phyloP scores from a whole-genome alignment of 2,113 vertebrate genomes.

The Sylvilagus bachmani region DNA sequence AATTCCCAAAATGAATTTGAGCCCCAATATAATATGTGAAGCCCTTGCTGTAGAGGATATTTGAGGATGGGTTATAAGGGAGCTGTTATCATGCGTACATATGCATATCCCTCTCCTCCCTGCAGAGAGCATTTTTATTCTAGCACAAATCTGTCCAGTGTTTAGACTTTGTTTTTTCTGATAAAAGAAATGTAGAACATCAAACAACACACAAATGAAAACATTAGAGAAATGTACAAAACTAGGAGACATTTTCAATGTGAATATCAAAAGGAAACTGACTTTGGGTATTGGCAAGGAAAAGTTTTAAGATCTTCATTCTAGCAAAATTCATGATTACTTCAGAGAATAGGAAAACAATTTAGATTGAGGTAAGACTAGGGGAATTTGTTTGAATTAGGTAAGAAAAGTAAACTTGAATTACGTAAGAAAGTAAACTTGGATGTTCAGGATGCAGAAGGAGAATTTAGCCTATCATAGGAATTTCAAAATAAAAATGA shows the following conservation, averaged over 20 bases:
- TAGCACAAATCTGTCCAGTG: not conserved
- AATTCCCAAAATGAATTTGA: not conserved
- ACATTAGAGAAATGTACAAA: not conserved
- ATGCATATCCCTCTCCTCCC: too few species aligned
- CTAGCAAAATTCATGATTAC: slow-evolving; percentile 12
- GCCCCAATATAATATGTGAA: not conserved
- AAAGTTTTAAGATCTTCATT: slow-evolving; percentile 24
- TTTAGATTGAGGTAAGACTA: not conserved
- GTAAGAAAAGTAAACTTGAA: slow-evolving; percentile 43
- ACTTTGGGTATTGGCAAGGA: not conserved
- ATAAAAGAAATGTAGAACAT: not conserved
- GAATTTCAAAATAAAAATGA: not conserved
- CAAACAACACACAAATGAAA: not conserved
- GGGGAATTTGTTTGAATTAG: not conserved
- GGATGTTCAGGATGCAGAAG: not conserved
- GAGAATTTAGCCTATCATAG: not conserved
- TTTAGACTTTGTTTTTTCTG: not conserved
- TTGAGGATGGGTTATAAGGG: not conserved
- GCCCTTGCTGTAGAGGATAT: not conserved
- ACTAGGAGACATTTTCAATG: not conserved
- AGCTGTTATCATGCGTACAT: not conserved
- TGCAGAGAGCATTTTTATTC: not conserved
- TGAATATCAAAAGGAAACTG: not conserved
- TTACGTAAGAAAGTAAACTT: slow-evolving; percentile 14
- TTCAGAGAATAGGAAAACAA: not conserved